These are phyloP conservation scores for Manduca sexta DNA, from an alignment of 1,140 invertebrate genomes.

Conservation along the genomic window DNA sequence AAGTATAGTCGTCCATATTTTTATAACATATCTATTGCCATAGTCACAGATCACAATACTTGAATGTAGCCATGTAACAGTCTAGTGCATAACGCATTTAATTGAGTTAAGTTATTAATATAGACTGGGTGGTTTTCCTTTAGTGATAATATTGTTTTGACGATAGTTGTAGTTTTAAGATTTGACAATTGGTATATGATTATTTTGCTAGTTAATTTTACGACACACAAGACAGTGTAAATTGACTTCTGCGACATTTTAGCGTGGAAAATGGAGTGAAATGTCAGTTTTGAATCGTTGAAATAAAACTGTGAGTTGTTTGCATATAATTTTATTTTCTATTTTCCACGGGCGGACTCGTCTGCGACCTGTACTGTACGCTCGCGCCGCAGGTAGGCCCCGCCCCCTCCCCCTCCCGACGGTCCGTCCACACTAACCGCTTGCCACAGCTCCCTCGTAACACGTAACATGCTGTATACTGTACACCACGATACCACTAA, in stretches of 20 bases:
- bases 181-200: background rate
- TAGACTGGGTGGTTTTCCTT: slow-evolving; percentile 20
- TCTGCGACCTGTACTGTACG: background rate
- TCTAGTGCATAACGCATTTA: slow-evolving; percentile 23
- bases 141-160: slow-evolving; percentile 21
- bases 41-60: slow-evolving; percentile 6
- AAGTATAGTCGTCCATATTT: slow-evolving; percentile 24
- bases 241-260: slow-evolving; percentile 16
- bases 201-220: background rate
- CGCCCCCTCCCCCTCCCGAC: background rate
- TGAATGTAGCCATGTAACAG: slow-evolving; percentile 12
- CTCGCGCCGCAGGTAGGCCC: background rate
- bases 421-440: slow-evolving; percentile 39
- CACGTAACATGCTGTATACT: slow-evolving; percentile 16
- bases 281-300: slow-evolving; percentile 22
- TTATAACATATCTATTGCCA: slow-evolving; percentile 9
- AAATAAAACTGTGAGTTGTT: slow-evolving; percentile 34
- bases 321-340: slow-evolving; percentile 45
- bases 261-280: slow-evolving; percentile 45
- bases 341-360: slow-evolving; percentile 40
- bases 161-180: slow-evolving; percentile 13
- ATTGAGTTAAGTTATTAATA: slow-evolving; percentile 19
- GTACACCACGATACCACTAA: no score
- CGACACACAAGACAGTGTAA: slow-evolving; percentile 13
- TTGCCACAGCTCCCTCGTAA: slow-evolving; percentile 27